Conservation (phyloP, 2,888 invertebrate genomes). For the Chrysolina americana region DNA sequence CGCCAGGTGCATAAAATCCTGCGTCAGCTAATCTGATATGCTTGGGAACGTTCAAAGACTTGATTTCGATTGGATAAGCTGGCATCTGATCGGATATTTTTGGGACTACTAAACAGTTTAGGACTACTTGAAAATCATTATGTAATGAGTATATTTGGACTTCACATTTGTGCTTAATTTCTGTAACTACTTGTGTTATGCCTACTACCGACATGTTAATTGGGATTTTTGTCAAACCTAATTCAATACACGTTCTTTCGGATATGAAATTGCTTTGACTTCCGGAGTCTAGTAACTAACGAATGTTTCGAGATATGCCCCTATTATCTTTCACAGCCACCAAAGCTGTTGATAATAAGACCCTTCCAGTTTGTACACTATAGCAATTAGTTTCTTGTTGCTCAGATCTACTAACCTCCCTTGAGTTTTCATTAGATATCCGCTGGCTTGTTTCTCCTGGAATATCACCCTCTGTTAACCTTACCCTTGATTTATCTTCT, state of each 20-base stretch:
- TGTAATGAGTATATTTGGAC: too few species aligned
- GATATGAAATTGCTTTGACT: constrained; percentile 15
- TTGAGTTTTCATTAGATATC: neutral
- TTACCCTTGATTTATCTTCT: neutral
- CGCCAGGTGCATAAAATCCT: neutral
- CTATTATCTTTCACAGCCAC: neutral
- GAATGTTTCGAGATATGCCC: neutral
- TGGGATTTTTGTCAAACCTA: neutral
- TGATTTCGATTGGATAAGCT: neutral
- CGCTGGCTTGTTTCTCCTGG: neutral
- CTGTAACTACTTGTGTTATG: constrained; percentile 11
- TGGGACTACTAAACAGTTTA: constrained; percentile 14
- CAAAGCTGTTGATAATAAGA: constrained; percentile 18
- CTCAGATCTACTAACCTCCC: constrained; percentile 5
- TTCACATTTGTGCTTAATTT: constrained; percentile 14
- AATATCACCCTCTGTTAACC: neutral
- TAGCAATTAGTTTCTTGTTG: constrained; percentile 11
- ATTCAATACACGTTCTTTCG: neutral
- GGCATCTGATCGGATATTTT: constrained; percentile 25
- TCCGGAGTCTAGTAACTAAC: neutral
- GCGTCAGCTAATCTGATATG: constrained; percentile 17
- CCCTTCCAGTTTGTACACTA: neutral
- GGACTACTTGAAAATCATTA: too few species aligned
- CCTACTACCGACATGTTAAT: constrained; percentile 3
- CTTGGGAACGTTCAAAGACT: constrained; percentile 19